Conservation (phyloP, 2,888 invertebrate genomes). For the Pristionchus entomophagus region DNA sequence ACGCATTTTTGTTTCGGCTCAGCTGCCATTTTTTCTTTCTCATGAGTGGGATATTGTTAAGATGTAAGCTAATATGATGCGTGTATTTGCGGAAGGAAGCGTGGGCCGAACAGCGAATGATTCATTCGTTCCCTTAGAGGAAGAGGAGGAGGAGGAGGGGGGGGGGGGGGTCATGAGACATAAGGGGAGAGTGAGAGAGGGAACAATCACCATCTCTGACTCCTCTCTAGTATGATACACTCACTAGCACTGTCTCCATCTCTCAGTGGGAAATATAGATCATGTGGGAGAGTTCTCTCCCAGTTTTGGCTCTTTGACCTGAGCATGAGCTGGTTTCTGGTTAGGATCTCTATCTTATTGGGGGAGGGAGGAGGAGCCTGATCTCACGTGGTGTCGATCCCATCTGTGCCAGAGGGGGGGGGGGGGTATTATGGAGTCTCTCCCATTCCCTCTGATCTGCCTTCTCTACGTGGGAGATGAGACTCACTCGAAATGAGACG, state of each 20-base stretch:
- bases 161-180: not conserved
- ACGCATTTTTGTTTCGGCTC: conserved; percentile 18
- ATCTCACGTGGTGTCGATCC: not conserved
- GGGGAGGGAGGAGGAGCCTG: not conserved
- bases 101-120: not conserved
- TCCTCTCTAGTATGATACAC: no score
- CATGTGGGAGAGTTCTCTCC: not conserved
- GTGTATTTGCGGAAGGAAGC: not conserved
- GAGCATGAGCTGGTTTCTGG: not conserved
- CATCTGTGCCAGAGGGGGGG: not conserved
- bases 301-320: conserved; percentile 29
- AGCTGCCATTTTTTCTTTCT: not conserved
- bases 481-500: no score
- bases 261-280: not conserved
- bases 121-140: not conserved
- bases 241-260: conserved; percentile 9
- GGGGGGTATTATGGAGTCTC: no score
- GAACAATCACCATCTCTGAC: not conserved
- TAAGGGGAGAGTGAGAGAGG: no score
- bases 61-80: not conserved
- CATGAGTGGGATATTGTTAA: conserved; percentile 4
- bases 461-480: not conserved
- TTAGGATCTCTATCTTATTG: not conserved
- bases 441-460: not conserved
- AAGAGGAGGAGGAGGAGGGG: not conserved